Evolutionary conservation across 2,888 invertebrate species (phyloP), one percentile per base, ranked within the genome.

Genomic region (Piscicola geometra): DNA sequence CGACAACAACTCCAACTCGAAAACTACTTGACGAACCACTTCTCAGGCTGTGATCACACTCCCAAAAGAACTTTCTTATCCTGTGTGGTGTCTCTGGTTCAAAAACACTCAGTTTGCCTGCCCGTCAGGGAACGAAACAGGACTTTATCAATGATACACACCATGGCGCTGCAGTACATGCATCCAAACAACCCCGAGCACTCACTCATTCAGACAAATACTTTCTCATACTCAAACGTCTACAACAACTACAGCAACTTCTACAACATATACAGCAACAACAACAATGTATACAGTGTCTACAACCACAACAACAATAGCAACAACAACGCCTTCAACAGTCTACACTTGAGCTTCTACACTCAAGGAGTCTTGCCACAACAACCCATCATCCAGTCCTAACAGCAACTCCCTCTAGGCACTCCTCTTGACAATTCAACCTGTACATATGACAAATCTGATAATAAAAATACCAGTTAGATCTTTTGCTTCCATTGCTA

Each of bases 111-210:
- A 41, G 97, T 99, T 75, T 99, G 99, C 87, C 89, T 99, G 83
- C 99, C 99, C 98, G 93, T 94, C 0, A 98, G 99, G 88, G 99
- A 99, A 87, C 90, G 97, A 83, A 91, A 96, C 81, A 95, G 95
- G 88, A 98, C 97, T 70, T 88, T 99, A 81, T 90, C 91, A 80
- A 90, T 99, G 81, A 97, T 99, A 87, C 93, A 95, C 85, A 91
- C 91, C 84, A 88, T 98, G 84, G 96, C 96, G 78, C 41, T 41
- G 9, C 41, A 41, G 15, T 41, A 41, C 15, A 15, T 41, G 41
- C 15, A 41, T 41, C 41, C 41, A 5, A 41, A 41, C 41, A 41
- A 5, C 41, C 41, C 41, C 41, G 15, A 41, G 41, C 41, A 41
- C 5, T 15, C 5, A 15, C 41, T 15, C 5, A 5, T 15, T 5